A percentile compares a stretch with the other conserved stretches of the same genome.
phyloP scores from a whole-genome alignment of 2,797 vertebrate species.

The Carapus acus region DNA sequence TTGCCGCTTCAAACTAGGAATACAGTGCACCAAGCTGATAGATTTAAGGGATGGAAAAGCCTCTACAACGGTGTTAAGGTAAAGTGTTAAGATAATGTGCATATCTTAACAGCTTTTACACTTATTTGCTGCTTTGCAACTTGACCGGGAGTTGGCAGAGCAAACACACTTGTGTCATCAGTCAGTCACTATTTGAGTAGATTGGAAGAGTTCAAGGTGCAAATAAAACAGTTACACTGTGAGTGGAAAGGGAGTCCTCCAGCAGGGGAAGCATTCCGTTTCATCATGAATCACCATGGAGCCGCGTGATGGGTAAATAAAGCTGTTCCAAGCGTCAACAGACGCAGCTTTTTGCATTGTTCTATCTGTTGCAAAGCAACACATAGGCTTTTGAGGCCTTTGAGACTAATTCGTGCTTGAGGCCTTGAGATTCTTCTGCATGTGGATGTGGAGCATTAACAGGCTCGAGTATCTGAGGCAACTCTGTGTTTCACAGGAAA shows the following conservation, averaged over 20 bases:
- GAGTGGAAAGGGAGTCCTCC: neutral
- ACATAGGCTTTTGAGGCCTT: neutral
- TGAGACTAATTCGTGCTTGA: too few relatives aligned
- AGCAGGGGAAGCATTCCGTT: neutral
- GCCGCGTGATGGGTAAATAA: conserved; percentile 40
- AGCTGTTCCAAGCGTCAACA: conserved; percentile 37
- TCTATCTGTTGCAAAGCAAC: conserved; percentile 15
- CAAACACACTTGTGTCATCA: too few relatives aligned
- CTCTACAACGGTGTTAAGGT: too few relatives aligned
- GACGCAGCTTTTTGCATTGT: conserved; percentile 23
- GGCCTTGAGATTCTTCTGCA: neutral
- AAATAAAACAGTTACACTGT: neutral
- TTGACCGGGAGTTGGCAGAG: too few relatives aligned
- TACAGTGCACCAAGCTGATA: too few relatives aligned
- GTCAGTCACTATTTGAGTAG: too few relatives aligned
- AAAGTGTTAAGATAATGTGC: too few relatives aligned
- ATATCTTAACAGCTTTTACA: too few relatives aligned
- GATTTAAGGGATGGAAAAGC: too few relatives aligned
- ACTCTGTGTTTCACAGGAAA: neutral
- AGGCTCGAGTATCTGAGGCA: neutral
- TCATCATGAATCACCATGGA: conserved; percentile 12
- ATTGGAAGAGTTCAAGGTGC: too few relatives aligned
- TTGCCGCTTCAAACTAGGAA: too few relatives aligned
- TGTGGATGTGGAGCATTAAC: neutral
- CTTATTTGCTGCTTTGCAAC: too few relatives aligned